phyloP scores from a whole-genome alignment of 2,113 vertebrate genomes.

The Verasper variegatus region DNA sequence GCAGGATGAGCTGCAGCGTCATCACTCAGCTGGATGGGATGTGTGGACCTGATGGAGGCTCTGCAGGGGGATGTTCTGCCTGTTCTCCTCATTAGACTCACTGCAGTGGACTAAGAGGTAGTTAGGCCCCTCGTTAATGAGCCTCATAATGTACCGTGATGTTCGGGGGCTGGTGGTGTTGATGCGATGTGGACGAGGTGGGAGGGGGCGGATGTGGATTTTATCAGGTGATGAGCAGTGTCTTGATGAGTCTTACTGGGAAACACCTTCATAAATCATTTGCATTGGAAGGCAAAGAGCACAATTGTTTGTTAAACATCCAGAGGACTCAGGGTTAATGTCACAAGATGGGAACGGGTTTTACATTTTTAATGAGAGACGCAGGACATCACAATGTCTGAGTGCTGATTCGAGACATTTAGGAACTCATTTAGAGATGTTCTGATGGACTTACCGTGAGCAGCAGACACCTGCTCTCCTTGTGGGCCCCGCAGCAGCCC shows the following conservation, averaged over 20 bases:
- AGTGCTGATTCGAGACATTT: too few species aligned
- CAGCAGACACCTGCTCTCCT: conserved; percentile 93
- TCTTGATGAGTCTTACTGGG: neutral
- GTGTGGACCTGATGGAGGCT: conserved; percentile 22
- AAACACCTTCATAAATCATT: neutral
- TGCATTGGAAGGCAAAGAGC: neutral
- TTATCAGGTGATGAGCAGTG: conserved; percentile 5
- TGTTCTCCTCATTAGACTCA: conserved; percentile 48
- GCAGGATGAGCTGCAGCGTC: neutral
- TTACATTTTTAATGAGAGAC: too few species aligned
- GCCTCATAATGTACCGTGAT: conserved; percentile 10
- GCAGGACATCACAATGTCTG: too few species aligned
- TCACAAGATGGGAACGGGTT: too few species aligned
- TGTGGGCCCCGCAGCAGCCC: conserved; percentile 87
- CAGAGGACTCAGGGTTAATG: too few species aligned
- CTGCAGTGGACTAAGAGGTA: conserved; percentile 51
- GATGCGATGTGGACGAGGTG: neutral
- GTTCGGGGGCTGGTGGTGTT: neutral
- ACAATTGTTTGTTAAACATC: too few species aligned
- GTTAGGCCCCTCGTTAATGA: conserved; percentile 48
- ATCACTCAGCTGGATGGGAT: conserved; percentile 23
- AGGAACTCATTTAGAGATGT: too few species aligned
- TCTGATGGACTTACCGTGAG: conserved; percentile 82
- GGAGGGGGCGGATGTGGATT: conserved; percentile 9
- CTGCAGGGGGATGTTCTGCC: conserved; percentile 8